These are phyloP conservation scores for Macrosoma leucophasiata DNA, from an alignment of 2,888 invertebrate genomes.

Conservation along the genomic window DNA sequence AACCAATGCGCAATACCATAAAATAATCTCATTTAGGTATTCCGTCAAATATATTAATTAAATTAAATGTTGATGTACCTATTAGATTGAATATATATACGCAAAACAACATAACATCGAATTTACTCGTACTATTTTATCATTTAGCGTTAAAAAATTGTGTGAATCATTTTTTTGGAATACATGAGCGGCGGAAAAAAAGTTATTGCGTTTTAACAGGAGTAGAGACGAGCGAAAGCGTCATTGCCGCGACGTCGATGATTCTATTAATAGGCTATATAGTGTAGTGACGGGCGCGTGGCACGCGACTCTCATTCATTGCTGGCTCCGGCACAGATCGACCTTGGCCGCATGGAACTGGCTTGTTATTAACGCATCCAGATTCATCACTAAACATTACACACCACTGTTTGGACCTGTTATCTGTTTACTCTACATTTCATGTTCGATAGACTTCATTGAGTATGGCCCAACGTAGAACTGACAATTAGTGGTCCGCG, in stretches of 20 bases:
- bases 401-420: conserved; percentile 21
- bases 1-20: no score
- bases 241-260: conserved; percentile 36
- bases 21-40: no score
- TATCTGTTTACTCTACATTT: neutral
- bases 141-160: no score
- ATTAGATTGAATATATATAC: no score
- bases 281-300: conserved; percentile 38
- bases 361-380: conserved; percentile 51
- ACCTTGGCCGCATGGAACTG: conserved; percentile 54
- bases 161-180: no score
- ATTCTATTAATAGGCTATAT: conserved; percentile 57
- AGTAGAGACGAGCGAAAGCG: conserved; percentile 18
- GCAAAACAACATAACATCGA: no score
- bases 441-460: conserved; percentile 9
- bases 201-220: conserved; percentile 13
- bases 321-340: conserved; percentile 39
- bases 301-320: conserved; percentile 63
- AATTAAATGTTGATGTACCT: no score
- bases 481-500: conserved; percentile 19
- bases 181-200: conserved; percentile 9
- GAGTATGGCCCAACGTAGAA: conserved; percentile 10
- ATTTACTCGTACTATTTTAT: no score
- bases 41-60: no score
- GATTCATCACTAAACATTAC: conserved; percentile 22